phyloP scores from a whole-genome alignment of 1,140 invertebrate species.

The Radopholus similis region DNA sequence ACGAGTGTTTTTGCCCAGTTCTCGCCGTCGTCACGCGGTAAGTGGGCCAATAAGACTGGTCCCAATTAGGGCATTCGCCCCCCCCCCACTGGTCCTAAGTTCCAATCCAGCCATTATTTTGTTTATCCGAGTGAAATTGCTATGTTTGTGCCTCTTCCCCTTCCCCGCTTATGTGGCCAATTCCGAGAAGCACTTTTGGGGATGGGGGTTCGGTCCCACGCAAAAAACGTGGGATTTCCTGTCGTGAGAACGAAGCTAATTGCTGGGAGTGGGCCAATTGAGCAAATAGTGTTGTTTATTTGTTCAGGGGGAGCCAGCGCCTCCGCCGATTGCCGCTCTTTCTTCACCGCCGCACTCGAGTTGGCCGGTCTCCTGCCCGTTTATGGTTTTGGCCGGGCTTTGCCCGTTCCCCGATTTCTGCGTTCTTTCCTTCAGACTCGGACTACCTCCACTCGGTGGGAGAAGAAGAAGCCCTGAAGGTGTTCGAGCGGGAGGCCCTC shows the following conservation, averaged over 20 bases:
- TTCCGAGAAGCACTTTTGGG: no score
- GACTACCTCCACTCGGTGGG: conserved; percentile 43
- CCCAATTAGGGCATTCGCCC: no score
- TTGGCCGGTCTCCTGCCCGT: conserved; percentile 53
- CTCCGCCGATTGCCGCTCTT: not conserved
- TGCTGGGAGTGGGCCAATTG: no score
- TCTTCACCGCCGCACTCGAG: conserved; percentile 53
- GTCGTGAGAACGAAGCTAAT: no score
- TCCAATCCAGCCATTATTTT: no score
- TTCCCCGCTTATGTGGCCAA: not conserved
- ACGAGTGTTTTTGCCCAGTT: not conserved
- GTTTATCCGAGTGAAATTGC: no score
- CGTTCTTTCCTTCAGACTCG: conserved; percentile 29
- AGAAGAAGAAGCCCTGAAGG: conserved; percentile 38
- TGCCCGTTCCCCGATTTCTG: not conserved
- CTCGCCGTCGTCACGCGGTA: not conserved
- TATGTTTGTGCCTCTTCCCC: not conserved
- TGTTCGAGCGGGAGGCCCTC: conserved; percentile 49
- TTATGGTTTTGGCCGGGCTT: no score
- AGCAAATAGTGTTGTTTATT: no score
- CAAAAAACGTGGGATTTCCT: no score
- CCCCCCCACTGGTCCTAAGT: no score
- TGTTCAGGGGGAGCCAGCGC: no score
- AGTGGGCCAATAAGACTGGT: not conserved
- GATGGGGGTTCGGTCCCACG: no score